These are phyloP conservation scores for Python bivittatus DNA, from an alignment of 2,113 vertebrate genomes.

Conservation along the genomic window DNA sequence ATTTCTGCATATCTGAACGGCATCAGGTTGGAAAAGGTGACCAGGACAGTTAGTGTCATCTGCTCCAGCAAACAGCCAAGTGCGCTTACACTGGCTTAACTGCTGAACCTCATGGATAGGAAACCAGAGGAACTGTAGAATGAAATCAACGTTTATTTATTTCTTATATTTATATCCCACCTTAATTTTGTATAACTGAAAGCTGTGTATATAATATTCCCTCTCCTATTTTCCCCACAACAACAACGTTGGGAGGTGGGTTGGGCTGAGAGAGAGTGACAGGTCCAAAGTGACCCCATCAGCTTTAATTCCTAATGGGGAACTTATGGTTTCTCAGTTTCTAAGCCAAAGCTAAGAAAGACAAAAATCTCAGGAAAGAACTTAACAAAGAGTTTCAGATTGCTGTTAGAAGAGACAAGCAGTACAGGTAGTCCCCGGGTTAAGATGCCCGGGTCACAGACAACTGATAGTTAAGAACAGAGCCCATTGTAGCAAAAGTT, in stretches of 20 bases:
- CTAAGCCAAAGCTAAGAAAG: neutral
- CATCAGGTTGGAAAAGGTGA: too few relatives aligned
- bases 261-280: neutral
- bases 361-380: neutral
- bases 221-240: neutral
- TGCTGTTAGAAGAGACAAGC: neutral
- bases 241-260: neutral
- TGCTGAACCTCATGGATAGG: neutral
- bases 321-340: neutral
- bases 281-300: neutral
- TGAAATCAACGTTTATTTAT: neutral
- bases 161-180: neutral
- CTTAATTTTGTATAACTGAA: neutral
- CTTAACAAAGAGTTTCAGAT: neutral
- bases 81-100: neutral
- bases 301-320: neutral
- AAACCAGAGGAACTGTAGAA: neutral
- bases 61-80: neutral
- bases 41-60: neutral
- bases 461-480: too few relatives aligned
- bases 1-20: neutral
- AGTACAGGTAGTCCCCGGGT: too few relatives aligned
- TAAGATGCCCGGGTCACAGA: too few relatives aligned
- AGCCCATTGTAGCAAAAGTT: too few relatives aligned
- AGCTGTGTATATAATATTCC: too few relatives aligned